Conservation (phyloP, 1,140 invertebrate genomes). For the Pseudomyrmex pallidus region DNA sequence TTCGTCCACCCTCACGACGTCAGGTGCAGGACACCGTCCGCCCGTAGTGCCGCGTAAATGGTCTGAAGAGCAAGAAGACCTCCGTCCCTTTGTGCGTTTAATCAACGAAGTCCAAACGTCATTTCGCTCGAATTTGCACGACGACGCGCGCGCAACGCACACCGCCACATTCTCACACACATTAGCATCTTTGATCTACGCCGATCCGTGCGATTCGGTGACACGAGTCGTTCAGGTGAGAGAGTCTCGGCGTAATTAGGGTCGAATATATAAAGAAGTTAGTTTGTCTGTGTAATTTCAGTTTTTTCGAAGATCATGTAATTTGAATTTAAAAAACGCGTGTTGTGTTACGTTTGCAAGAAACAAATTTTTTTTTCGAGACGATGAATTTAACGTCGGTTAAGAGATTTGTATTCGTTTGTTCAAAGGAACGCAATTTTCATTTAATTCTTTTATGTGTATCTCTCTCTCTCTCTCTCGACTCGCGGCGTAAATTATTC, state of each 20-base stretch:
- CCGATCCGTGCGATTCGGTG: neutral
- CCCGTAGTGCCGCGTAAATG: conserved; percentile 73
- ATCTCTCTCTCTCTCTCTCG: conserved; percentile 15
- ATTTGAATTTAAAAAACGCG: too few species aligned
- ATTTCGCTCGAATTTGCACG: conserved; percentile 61
- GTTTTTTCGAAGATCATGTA: too few species aligned
- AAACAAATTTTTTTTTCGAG: neutral
- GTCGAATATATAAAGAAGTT: neutral
- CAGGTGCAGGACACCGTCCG: conserved; percentile 75
- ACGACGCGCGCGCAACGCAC: conserved; percentile 8
- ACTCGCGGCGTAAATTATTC: conserved; percentile 49
- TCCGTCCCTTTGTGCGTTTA: conserved; percentile 78
- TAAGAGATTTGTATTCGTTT: conserved; percentile 17
- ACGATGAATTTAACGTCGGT: neutral
- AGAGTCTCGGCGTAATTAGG: neutral
- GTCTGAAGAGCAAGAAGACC: conserved; percentile 70
- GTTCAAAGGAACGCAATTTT: conserved; percentile 33
- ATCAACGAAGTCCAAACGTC: conserved; percentile 80
- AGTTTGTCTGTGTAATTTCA: neutral
- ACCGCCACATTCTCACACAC: neutral
- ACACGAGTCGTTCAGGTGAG: neutral
- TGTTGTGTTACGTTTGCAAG: neutral
- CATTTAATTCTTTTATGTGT: conserved; percentile 34
- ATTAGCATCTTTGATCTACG: conserved; percentile 21
- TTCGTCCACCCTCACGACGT: conserved; percentile 67